phyloP scores from a whole-genome alignment of 2,113 vertebrate species.

The Ophiodon elongatus region DNA sequence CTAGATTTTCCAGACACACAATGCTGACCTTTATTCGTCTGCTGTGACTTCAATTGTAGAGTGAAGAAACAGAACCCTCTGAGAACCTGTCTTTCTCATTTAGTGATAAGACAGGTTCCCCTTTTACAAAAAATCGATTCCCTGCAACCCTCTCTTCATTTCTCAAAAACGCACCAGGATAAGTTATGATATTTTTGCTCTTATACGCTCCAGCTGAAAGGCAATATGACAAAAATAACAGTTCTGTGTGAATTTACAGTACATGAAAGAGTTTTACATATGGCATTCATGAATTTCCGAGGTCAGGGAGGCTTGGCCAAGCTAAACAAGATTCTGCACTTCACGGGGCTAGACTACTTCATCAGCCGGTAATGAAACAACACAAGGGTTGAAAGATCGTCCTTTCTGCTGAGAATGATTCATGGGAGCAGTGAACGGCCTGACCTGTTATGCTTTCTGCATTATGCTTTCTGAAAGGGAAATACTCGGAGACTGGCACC shows the following conservation, averaged over 20 bases:
- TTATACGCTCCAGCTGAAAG: slow-evolving; percentile 39
- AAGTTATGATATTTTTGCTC: slow-evolving; percentile 62
- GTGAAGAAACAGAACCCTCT: slow-evolving; percentile 57
- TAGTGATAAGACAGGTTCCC: slow-evolving; percentile 63
- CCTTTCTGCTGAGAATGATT: slow-evolving; percentile 61
- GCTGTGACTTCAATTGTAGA: slow-evolving; percentile 51
- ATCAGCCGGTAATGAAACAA: slow-evolving; percentile 79
- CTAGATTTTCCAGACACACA: slow-evolving; percentile 62
- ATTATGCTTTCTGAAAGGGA: slow-evolving; percentile 60
- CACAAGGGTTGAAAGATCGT: slow-evolving; percentile 65
- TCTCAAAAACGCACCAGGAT: slow-evolving; percentile 56
- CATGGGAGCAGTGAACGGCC: slow-evolving; percentile 54
- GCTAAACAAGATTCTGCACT: slow-evolving; percentile 77
- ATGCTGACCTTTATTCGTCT: slow-evolving; percentile 58
- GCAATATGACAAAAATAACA: slow-evolving; percentile 70
- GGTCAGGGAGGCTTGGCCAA: slow-evolving; percentile 72
- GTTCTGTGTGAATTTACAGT: slow-evolving; percentile 66
- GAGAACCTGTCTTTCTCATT: slow-evolving; percentile 76
- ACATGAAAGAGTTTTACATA: slow-evolving; percentile 73
- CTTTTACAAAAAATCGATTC: slow-evolving; percentile 63
- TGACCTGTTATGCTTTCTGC: slow-evolving; percentile 63
- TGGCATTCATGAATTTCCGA: slow-evolving; percentile 65
- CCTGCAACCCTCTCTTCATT: slow-evolving; percentile 55
- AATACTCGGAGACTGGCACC: slow-evolving; percentile 54
- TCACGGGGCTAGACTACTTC: slow-evolving; percentile 73